Percentiles rank a stretch among this genome's conserved stretches.
These are phyloP conservation scores for Aspidiotus destructor DNA, from an alignment of 2,888 invertebrate species.

Conservation along the genomic window DNA sequence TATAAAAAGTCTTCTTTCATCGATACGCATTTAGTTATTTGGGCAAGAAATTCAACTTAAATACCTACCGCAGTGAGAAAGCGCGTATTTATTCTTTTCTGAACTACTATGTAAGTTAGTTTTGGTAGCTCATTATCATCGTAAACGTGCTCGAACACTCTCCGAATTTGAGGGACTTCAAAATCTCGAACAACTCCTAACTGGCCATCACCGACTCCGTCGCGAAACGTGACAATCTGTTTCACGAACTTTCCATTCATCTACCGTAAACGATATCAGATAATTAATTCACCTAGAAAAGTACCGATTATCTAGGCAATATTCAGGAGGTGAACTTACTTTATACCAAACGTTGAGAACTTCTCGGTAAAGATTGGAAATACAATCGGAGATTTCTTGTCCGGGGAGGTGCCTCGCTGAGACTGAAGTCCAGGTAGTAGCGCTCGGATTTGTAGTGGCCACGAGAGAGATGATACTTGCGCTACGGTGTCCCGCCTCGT, in stretches of 20 bases:
- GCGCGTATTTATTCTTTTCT: constrained; percentile 82
- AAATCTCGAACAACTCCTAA: constrained; percentile 59
- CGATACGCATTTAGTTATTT: too few species aligned
- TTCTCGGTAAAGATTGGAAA: constrained; percentile 58
- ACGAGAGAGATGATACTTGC: constrained; percentile 69
- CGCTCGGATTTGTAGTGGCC: constrained; percentile 60
- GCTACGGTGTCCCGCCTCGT: constrained; percentile 54
- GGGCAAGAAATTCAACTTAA: background rate
- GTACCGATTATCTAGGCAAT: too few species aligned
- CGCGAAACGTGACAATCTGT: constrained; percentile 76
- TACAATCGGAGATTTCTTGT: constrained; percentile 65
- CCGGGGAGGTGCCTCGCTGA: constrained; percentile 58
- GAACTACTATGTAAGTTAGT: constrained; percentile 74
- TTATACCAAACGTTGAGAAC: constrained; percentile 49
- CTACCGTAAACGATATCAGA: constrained; percentile 37
- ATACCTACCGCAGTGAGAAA: constrained; percentile 47
- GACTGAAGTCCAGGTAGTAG: constrained; percentile 71
- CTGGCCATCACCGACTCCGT: constrained; percentile 89
- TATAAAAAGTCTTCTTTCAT: too few species aligned
- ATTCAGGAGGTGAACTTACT: background rate
- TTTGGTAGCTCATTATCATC: constrained; percentile 50
- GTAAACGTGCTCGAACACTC: constrained; percentile 45
- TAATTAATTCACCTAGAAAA: too few species aligned
- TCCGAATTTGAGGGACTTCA: constrained; percentile 66
- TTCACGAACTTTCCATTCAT: constrained; percentile 59